Conservation (phyloP, 2,888 invertebrate species). For the Leucoma salicis region DNA sequence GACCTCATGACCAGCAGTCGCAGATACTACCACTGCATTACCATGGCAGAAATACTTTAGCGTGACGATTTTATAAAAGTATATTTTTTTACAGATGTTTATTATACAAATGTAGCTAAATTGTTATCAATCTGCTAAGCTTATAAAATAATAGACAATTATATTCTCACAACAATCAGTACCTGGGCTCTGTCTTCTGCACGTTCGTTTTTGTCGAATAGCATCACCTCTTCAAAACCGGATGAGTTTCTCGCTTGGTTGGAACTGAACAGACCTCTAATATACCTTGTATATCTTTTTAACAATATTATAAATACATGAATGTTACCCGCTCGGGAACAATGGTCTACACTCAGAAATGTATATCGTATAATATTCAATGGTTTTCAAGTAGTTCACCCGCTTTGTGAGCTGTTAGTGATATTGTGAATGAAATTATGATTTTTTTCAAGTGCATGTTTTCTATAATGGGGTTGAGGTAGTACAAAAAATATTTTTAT, state of each 20-base stretch:
- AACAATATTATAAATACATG: slow-evolving; percentile 64
- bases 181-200: too few relatives aligned
- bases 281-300: slow-evolving; percentile 73
- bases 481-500: slow-evolving; percentile 1
- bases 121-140: too few relatives aligned
- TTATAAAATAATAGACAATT: too few relatives aligned
- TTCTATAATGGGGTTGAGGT: slow-evolving; percentile 11
- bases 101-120: too few relatives aligned
- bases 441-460: slow-evolving; percentile 17
- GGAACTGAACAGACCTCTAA: slow-evolving; percentile 57
- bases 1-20: too few relatives aligned
- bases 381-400: slow-evolving; percentile 30
- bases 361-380: slow-evolving; percentile 30
- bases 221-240: slow-evolving; percentile 74
- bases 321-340: slow-evolving; percentile 42
- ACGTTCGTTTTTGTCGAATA: not conserved
- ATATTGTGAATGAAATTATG: slow-evolving; percentile 33
- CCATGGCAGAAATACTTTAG: too few relatives aligned
- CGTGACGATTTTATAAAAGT: too few relatives aligned
- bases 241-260: slow-evolving; percentile 73
- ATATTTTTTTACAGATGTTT: too few relatives aligned
- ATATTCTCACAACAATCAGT: too few relatives aligned
- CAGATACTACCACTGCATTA: too few relatives aligned
- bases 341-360: slow-evolving; percentile 25
- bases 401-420: slow-evolving; percentile 25